These are phyloP conservation scores for Heliconius aoede DNA, from an alignment of 2,888 invertebrate species.

Conservation along the genomic window DNA sequence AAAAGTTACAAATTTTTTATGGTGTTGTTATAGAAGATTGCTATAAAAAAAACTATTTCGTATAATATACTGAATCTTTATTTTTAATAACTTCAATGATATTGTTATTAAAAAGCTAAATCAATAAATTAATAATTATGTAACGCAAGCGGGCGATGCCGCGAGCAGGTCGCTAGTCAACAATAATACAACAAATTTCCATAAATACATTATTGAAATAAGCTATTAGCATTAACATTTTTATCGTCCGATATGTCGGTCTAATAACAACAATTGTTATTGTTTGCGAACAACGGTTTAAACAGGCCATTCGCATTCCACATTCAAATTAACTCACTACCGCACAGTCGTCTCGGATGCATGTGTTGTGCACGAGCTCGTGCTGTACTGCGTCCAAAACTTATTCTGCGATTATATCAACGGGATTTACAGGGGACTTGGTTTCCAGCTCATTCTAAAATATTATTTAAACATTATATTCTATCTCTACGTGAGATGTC, in stretches of 20 bases:
- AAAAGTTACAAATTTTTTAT: too few species aligned
- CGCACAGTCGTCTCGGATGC: conserved; percentile 37
- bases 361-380: conserved; percentile 35
- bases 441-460: background rate
- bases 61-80: too few species aligned
- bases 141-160: too few species aligned
- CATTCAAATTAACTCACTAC: conserved; percentile 36
- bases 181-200: conserved; percentile 11
- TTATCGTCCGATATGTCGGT: conserved; percentile 29
- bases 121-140: too few species aligned
- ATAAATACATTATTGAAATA: conserved; percentile 20
- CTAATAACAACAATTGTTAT: conserved; percentile 30
- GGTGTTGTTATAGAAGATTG: too few species aligned
- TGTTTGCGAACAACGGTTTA: conserved; percentile 32
- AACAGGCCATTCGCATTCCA: conserved; percentile 35
- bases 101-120: too few species aligned
- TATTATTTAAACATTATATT: background rate
- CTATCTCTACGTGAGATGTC: background rate
- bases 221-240: conserved; percentile 20
- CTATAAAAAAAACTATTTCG: too few species aligned
- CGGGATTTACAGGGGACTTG: background rate
- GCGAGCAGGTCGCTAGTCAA: background rate
- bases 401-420: conserved; percentile 23
- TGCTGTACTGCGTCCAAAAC: conserved; percentile 28
- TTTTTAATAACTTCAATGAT: too few species aligned